These are phyloP conservation scores for Palaemon carinicauda DNA, from an alignment of 1,140 invertebrate genomes.

Conservation along the genomic window DNA sequence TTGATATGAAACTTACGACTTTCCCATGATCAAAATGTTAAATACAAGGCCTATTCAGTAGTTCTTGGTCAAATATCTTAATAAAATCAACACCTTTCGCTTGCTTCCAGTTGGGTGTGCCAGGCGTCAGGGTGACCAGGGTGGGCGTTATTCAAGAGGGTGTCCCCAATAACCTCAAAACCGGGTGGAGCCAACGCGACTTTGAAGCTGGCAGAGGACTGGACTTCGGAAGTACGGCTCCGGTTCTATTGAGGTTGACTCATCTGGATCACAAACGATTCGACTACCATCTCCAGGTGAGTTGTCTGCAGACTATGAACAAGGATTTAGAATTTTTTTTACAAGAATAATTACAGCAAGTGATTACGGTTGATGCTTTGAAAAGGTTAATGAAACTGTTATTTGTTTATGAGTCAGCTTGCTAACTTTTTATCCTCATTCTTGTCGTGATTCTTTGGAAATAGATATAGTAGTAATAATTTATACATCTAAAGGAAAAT, in stretches of 20 bases:
- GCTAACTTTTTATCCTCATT: no score
- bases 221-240: constrained; percentile 11
- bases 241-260: constrained; percentile 71
- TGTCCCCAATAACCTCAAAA: constrained; percentile 29
- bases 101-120: neutral
- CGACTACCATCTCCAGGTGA: constrained; percentile 66
- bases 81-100: neutral
- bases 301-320: neutral
- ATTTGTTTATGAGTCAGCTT: no score
- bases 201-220: constrained; percentile 29
- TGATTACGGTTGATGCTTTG: no score
- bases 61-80: no score
- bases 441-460: no score
- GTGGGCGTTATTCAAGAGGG: neutral
- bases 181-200: constrained; percentile 33
- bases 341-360: neutral
- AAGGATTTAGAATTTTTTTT: neutral
- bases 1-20: neutral
- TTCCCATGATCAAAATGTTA: neutral
- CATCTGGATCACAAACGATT: constrained; percentile 80
- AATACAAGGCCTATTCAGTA: no score
- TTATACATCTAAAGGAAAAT: no score
- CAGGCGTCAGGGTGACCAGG: neutral
- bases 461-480: no score
- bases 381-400: no score